phyloP scores from a whole-genome alignment of 2,888 invertebrate species.

The Drosophila kanekoi region DNA sequence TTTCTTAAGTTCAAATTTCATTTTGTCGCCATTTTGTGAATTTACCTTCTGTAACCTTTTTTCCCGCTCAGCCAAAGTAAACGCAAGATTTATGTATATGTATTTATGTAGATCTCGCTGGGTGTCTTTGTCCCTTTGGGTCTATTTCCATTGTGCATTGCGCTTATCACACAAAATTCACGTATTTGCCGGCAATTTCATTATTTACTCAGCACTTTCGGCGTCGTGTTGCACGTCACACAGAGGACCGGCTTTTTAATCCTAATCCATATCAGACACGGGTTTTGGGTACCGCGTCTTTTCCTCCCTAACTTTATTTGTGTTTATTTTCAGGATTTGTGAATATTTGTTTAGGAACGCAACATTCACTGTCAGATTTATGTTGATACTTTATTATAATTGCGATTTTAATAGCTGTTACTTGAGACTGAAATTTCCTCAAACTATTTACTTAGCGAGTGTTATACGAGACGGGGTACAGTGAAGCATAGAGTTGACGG shows the following conservation, averaged over 20 bases:
- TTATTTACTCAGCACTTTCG: conserved; percentile 76
- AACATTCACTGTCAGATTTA: conserved; percentile 49
- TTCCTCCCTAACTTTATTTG: conserved; percentile 5
- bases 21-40: too few species aligned
- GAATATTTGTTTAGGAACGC: conserved; percentile 77
- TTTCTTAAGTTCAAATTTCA: not conserved
- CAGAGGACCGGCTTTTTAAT: conserved; percentile 69
- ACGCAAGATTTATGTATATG: not conserved
- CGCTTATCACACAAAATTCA: conserved; percentile 62
- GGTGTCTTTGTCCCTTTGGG: not conserved
- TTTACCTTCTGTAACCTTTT: not conserved
- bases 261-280: conserved; percentile 75
- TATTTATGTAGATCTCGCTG: conserved; percentile 25
- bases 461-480: conserved; percentile 1
- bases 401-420: conserved; percentile 66
- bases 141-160: conserved; percentile 23
- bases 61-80: conserved; percentile 5
- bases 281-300: conserved; percentile 4
- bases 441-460: conserved; percentile 13
- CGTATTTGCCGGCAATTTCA: conserved; percentile 57
- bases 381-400: conserved; percentile 57
- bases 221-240: conserved; percentile 44
- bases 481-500: conserved; percentile 4
- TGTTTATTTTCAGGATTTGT: conserved; percentile 56
- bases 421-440: conserved; percentile 41